A percentile compares a stretch with the other conserved stretches of the same genome.
Conservation (phyloP, 2,888 invertebrate genomes). For the Parasteatoda lunata region DNA sequence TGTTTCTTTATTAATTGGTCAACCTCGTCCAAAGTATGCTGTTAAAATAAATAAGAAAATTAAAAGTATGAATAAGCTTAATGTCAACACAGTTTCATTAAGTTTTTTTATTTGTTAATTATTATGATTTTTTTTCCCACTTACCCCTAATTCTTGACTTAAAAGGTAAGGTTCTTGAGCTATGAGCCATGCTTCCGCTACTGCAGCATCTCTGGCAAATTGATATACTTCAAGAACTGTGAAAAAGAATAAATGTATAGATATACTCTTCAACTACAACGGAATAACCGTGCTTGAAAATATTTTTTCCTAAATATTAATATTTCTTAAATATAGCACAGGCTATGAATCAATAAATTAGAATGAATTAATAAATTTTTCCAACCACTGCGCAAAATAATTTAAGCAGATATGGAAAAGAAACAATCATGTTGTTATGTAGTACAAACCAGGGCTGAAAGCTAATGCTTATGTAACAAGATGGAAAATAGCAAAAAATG, state of each 20-base stretch:
- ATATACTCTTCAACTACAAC: too few relatives aligned
- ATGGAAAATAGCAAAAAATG: too few relatives aligned
- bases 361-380: too few relatives aligned
- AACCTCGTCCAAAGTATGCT: slow-evolving; percentile 98
- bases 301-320: too few relatives aligned
- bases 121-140: neutral
- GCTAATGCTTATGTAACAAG: too few relatives aligned
- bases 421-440: too few relatives aligned
- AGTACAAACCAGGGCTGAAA: too few relatives aligned
- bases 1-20: slow-evolving; percentile 99
- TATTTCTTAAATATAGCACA: too few relatives aligned
- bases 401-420: too few relatives aligned
- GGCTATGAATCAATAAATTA: too few relatives aligned
- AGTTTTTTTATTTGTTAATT: neutral
- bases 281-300: too few relatives aligned
- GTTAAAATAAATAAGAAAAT: slow-evolving; percentile 69
- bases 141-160: slow-evolving; percentile 91
- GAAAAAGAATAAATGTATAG: slow-evolving; percentile 81
- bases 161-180: slow-evolving; percentile 99
- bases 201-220: slow-evolving; percentile 99
- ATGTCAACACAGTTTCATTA: neutral
- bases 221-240: slow-evolving; percentile 97
- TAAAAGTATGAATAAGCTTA: neutral
- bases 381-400: too few relatives aligned
- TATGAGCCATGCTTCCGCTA: slow-evolving; percentile 99